Conservation (phyloP, 2,797 vertebrate species). For the Apodemus agrarius region DNA sequence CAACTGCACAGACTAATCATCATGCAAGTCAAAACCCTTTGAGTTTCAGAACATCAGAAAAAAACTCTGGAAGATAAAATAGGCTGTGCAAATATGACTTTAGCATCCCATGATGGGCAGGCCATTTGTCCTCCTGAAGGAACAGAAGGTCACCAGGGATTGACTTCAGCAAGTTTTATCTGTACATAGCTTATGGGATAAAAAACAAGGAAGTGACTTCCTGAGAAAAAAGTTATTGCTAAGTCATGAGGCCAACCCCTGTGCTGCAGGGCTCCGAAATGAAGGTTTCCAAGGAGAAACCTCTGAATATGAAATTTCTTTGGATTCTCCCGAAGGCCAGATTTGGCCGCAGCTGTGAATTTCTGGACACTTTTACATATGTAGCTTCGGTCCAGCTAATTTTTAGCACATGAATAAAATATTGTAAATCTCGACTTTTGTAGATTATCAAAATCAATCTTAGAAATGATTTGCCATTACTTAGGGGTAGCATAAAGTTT, state of each 20-base stretch:
- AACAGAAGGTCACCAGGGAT: slow-evolving; percentile 46
- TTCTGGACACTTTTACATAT: slow-evolving; percentile 78
- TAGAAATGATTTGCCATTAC: slow-evolving; percentile 79
- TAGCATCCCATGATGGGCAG: neutral
- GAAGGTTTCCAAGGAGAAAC: slow-evolving; percentile 14
- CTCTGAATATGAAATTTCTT: slow-evolving; percentile 72
- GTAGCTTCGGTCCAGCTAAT: slow-evolving; percentile 75
- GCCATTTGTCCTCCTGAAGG: neutral
- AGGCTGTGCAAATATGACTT: slow-evolving; percentile 44
- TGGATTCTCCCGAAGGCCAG: slow-evolving; percentile 67
- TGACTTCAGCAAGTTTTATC: slow-evolving; percentile 42
- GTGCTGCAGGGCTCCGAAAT: slow-evolving; percentile 52
- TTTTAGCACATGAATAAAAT: slow-evolving; percentile 83
- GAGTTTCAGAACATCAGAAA: slow-evolving; percentile 25
- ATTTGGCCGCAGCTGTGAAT: slow-evolving; percentile 62
- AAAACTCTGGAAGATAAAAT: slow-evolving; percentile 17
- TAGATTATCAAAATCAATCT: slow-evolving; percentile 82
- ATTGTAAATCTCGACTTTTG: slow-evolving; percentile 80
- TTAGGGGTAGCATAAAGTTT: slow-evolving; percentile 81
- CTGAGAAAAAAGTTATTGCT: slow-evolving; percentile 57
- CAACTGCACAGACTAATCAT: slow-evolving; percentile 7
- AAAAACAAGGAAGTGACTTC: slow-evolving; percentile 51
- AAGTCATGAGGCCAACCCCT: slow-evolving; percentile 65
- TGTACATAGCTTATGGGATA: slow-evolving; percentile 67
- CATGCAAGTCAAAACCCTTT: slow-evolving; percentile 21